Evolutionary conservation across 1,140 invertebrate genomes (phyloP), one percentile per base, ranked within the genome.

Genomic region (Procambarus virginalis): DNA sequence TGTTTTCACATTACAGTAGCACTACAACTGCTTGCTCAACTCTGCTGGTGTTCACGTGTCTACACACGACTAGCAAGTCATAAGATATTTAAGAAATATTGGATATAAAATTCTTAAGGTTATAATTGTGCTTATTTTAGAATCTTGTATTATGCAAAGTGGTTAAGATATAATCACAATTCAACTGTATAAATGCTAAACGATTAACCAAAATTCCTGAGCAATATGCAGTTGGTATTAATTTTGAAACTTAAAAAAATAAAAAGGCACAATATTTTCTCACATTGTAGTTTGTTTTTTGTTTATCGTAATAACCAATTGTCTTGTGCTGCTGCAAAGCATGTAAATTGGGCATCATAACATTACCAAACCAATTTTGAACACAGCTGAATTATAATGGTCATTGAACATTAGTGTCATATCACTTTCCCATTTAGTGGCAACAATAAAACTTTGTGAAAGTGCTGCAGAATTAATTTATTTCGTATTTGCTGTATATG

Each of bases 11-110:
- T 85, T 46, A 85, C 84, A 77, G 75, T 76, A 85, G 70, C 84
- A 85, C 84, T 77, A 73, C 70, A 77, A 60, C 77, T 85, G 84
- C 75, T 85, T 85, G 84, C 84, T 85, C 84, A 85, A 85, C 84
- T 85, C 17, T 55, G 45, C 55, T 85, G 84, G n/a, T 75, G 84
- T 85, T 55, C 58, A 82, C 8, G 46, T 14, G 68, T 68, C 22
- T 68, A 64, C 80, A 82, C 14, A 82, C 34, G 51, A 82, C 55
- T 64, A 82, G 51, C 68, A 55, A 20, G 4, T 46, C 34, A 51
- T 17, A 73, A 85, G 46, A 84, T 22, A 58, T 64, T 84, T 55
- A 55, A 22, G 20, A 49, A 12, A 58, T 80, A 34, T 34, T 80
- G 78, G 49, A 80, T 80, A 55, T 17, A 17, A 20, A 9, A 73